phyloP scores from a whole-genome alignment of 2,113 vertebrate species.

The Poeciliopsis retropinna region DNA sequence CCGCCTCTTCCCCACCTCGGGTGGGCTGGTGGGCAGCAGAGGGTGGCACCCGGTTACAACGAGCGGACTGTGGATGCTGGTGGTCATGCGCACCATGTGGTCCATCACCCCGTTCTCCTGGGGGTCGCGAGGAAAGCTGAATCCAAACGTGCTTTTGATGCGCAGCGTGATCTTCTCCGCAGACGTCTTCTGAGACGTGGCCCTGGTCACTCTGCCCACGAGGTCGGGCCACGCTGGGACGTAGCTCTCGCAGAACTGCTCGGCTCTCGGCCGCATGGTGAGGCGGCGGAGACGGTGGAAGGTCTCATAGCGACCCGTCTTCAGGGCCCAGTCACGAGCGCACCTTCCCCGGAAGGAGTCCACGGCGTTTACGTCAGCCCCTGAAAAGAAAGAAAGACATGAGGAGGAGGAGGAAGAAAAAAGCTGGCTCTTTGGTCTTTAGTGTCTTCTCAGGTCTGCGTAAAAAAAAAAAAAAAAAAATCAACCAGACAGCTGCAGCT shows the following conservation, averaged over 20 bases:
- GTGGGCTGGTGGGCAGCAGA: conserved; percentile 83
- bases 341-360: conserved; percentile 83
- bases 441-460: no score
- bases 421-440: no score
- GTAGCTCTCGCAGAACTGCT: conserved; percentile 81
- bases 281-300: conserved; percentile 76
- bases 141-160: conserved; percentile 75
- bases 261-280: conserved; percentile 68
- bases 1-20: conserved; percentile 81
- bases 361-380: conserved; percentile 82
- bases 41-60: conserved; percentile 85
- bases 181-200: conserved; percentile 67
- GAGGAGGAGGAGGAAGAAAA: background rate
- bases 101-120: conserved; percentile 85
- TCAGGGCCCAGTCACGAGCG: conserved; percentile 84
- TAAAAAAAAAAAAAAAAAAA: no score
- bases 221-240: conserved; percentile 84
- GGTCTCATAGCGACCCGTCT: conserved; percentile 84
- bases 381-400: conserved; percentile 62
- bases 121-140: conserved; percentile 77
- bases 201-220: conserved; percentile 75
- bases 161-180: conserved; percentile 70
- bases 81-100: conserved; percentile 90
- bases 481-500: no score
- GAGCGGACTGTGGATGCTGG: conserved; percentile 85